These are phyloP conservation scores for Odobenus rosmarus DNA, from an alignment of 2,113 vertebrate genomes.

Conservation along the genomic window DNA sequence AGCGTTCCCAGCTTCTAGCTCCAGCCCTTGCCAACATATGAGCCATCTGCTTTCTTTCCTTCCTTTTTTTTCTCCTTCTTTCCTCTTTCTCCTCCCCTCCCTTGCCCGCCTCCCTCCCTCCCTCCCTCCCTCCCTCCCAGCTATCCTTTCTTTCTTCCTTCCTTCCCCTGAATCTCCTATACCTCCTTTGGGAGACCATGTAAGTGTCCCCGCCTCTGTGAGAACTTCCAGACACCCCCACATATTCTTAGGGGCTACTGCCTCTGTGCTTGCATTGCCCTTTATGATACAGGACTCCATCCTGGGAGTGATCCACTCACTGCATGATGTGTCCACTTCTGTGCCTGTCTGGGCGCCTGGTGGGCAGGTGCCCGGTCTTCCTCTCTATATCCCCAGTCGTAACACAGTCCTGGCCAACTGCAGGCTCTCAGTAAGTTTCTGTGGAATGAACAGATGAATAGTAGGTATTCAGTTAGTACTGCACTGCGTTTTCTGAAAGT, in stretches of 20 bases:
- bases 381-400: background rate
- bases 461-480: background rate
- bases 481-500: background rate
- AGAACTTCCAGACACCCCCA: background rate
- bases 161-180: background rate
- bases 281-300: background rate
- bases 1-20: background rate
- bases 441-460: background rate
- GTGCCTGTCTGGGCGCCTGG: background rate
- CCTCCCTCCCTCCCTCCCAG: no score
- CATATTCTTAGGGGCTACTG: background rate
- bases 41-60: background rate
- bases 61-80: background rate
- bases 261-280: background rate
- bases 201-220: background rate
- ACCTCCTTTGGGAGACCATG: background rate
- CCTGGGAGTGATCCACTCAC: accelerated
- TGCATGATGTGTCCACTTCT: no score
- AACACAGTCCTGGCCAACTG: background rate
- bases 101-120: no score
- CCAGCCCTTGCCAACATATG: background rate
- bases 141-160: background rate
- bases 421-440: background rate
- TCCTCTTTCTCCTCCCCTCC: background rate
- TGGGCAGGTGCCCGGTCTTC: background rate